Conservation (phyloP, 2,888 invertebrate genomes). For the Drosophila quinaria region DNA sequence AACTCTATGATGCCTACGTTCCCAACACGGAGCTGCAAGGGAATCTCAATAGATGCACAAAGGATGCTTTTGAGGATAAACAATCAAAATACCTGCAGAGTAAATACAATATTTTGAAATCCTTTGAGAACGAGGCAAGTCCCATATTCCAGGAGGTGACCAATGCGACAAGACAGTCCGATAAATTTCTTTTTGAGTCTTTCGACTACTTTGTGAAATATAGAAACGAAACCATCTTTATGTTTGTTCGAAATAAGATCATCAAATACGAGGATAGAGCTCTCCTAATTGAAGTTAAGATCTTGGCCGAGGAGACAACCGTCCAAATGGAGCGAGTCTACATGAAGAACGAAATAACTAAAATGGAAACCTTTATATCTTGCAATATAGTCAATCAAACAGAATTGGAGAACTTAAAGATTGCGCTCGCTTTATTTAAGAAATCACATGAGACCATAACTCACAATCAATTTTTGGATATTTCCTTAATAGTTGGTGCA, state of each 20-base stretch:
- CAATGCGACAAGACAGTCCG: neutral
- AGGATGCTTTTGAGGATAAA: neutral
- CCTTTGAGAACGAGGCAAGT: neutral
- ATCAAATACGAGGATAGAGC: neutral
- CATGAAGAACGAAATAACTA: neutral
- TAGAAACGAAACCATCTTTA: neutral
- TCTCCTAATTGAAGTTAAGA: neutral
- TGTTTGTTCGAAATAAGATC: neutral
- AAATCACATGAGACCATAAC: neutral
- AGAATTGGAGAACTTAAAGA: neutral
- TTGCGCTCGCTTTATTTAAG: neutral
- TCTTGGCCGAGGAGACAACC: neutral
- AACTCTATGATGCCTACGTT: neutral
- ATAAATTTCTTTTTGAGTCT: neutral
- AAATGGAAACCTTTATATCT: neutral
- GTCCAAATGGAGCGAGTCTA: neutral
- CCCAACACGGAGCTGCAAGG: neutral
- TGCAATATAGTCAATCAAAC: neutral
- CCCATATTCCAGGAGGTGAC: neutral
- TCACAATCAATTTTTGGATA: neutral
- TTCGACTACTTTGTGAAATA: neutral
- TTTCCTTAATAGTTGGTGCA: neutral
- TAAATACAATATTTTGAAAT: neutral
- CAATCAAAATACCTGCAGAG: neutral
- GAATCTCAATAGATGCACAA: neutral